phyloP scores from a whole-genome alignment of 92 coral and sea anemone genomes.

The Phymanthus crucifer region DNA sequence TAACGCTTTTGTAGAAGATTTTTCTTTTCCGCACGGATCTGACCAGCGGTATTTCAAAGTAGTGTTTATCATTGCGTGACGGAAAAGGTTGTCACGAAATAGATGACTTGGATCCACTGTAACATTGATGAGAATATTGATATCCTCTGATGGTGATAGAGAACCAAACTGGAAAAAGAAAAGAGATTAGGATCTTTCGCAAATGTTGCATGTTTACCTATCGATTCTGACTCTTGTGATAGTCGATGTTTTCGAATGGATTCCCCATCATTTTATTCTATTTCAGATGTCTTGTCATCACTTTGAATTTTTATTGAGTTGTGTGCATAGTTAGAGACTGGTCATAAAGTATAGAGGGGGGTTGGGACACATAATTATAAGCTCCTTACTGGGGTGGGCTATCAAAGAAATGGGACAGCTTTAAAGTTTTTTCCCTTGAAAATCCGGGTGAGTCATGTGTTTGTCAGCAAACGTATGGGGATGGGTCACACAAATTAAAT shows the following conservation, averaged over 20 bases:
- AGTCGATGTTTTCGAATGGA: too few relatives aligned
- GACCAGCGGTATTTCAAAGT: conserved; percentile 12
- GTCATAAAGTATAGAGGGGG: too few relatives aligned
- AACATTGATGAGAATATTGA: conserved; percentile 11
- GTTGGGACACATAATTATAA: too few relatives aligned
- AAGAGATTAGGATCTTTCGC: neutral
- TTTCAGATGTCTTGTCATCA: too few relatives aligned
- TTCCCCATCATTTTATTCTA: too few relatives aligned
- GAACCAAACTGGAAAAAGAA: conserved; percentile 6
- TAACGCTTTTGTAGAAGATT: neutral
- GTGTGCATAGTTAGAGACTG: too few relatives aligned
- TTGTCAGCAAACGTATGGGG: too few relatives aligned
- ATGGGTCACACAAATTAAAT: neutral
- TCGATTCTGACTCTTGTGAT: neutral
- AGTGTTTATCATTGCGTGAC: conserved; percentile 12
- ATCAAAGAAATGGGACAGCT: too few relatives aligned
- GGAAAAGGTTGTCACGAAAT: conserved; percentile 5
- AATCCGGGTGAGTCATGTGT: too few relatives aligned
- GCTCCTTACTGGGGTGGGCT: too few relatives aligned
- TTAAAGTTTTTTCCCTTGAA: too few relatives aligned
- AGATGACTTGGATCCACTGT: conserved; percentile 15
- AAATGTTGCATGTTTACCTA: neutral
- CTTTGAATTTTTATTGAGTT: too few relatives aligned
- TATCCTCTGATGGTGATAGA: neutral
- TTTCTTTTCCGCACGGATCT: neutral